Evolutionary conservation across 2,888 invertebrate species (phyloP), one percentile per base, ranked within the genome.

Genomic region (Gandaritis pyraliata): DNA sequence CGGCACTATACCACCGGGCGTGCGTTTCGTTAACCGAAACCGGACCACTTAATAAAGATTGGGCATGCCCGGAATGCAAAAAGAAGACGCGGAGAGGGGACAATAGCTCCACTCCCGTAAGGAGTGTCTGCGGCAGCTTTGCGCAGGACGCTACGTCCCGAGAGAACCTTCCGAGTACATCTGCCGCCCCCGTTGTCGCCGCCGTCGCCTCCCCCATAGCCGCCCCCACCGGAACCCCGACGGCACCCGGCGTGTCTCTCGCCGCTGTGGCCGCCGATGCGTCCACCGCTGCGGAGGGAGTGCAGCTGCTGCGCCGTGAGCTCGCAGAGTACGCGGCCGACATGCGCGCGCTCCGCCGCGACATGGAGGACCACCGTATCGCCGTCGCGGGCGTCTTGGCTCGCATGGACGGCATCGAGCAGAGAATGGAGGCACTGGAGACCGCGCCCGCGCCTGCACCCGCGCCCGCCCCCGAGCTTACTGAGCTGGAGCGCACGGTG

Each of bases 341-440:
- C n/a, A 38, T 50, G 38, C 36, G 38, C 11, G 38, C 36, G 36
- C 38, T 50, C 18, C 50, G 50, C 6, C 50, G 15, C 6, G 50
- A 50, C 16, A 36, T 50, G 50, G 50, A 15, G 12, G 50, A 50
- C 1, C 30, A 30, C 5, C 36, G 50, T 1, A 18, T 16, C n/a
- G 5, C 38, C 12, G 12, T 50, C 11, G 50, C 18, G 4, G 50
- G 50, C 12, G 36, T 50, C 18, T 0, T 36, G 38, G 12, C 50
- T 0, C 50, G 50, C 12, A 12, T 50, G 10, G 50, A 50, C 18
- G 36, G 15, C 10, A 10, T 50, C 16, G 50, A 50, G 36, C 38
- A 15, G 50, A 30, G 50, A 13, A 2, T 50, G 16, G 50, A 50
- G 36, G 18, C 11, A 11, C 13, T 50, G 11, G 50, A 50, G 50